Conservation (phyloP, 1,140 invertebrate genomes). For the Mylabris phalerata region DNA sequence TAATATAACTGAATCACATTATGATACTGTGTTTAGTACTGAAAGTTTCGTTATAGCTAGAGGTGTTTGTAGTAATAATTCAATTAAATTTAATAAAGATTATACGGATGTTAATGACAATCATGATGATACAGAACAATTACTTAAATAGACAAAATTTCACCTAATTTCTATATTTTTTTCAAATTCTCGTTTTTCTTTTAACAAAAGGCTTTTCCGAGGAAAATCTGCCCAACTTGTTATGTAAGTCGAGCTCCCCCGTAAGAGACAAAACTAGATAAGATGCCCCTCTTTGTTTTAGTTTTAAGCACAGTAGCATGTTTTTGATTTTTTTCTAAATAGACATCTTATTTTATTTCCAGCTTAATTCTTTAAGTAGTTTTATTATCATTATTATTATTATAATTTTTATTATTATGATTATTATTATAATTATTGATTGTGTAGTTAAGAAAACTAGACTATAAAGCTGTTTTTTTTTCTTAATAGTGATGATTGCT, state of each 20-base stretch:
- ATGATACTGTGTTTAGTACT: constrained; percentile 43
- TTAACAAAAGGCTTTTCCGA: constrained; percentile 31
- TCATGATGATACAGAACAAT: constrained; percentile 25
- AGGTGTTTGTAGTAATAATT: constrained; percentile 23
- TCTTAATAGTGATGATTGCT: constrained; percentile 13
- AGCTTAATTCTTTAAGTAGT: constrained; percentile 27
- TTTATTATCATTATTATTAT: constrained; percentile 20
- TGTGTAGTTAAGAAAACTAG: constrained; percentile 25
- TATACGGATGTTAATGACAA: constrained; percentile 11
- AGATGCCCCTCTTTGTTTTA: constrained; percentile 11
- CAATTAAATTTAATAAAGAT: constrained; percentile 21
- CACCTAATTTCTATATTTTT: not conserved
- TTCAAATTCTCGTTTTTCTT: not conserved
- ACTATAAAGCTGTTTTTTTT: constrained; percentile 22
- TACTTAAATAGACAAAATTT: constrained; percentile 12
- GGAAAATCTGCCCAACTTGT: constrained; percentile 38
- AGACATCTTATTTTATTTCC: constrained; percentile 19
- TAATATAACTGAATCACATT: constrained; percentile 40
- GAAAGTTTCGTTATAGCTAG: constrained; percentile 40
- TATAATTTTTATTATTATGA: constrained; percentile 20
- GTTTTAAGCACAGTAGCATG: constrained; percentile 36
- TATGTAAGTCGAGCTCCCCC: constrained; percentile 33
- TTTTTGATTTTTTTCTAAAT: constrained; percentile 19
- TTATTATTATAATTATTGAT: constrained; percentile 17
- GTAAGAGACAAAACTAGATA: no score